Evolutionary conservation across 30 jellyfish, hydroid and myxozoan species (phyloP).

Genomic region (Hydractinia symbiolongicarpus): DNA sequence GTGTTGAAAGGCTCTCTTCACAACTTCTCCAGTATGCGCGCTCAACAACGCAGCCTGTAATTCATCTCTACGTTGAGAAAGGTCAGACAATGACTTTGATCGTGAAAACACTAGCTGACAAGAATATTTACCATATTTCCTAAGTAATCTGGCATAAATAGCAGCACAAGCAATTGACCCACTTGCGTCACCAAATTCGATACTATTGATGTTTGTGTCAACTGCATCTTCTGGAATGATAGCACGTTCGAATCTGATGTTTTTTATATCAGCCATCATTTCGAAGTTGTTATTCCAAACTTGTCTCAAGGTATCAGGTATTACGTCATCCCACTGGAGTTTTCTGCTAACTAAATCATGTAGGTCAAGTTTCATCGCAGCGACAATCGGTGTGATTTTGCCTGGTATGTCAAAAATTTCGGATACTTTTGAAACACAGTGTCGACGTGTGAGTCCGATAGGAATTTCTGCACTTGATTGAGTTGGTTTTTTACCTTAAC

Average conservation of each 20-base stretch:
- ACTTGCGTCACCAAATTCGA: conserved; percentile 15
- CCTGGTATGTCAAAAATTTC: conserved; percentile 28
- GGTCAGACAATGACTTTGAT: conserved; percentile 6
- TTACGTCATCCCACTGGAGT: conserved; percentile 26
- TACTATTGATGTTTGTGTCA: background rate
- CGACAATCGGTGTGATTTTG: conserved; percentile 22
- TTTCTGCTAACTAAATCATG: conserved; percentile 11
- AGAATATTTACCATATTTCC: background rate
- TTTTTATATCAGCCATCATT: conserved; percentile 24
- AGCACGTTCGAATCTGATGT: background rate
- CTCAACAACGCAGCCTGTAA: conserved; percentile 9
- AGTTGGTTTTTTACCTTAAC: background rate
- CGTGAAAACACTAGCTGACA: conserved; percentile 18
- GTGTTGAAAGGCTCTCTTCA: conserved; percentile 6
- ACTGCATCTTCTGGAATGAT: conserved; percentile 23
- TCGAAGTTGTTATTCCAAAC: conserved; percentile 20
- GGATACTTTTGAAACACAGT: conserved; percentile 35
- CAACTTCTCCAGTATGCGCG: conserved; percentile 38
- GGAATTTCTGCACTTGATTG: background rate
- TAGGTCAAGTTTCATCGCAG: conserved; percentile 17
- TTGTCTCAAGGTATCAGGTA: conserved; percentile 19
- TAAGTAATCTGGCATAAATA: conserved; percentile 18
- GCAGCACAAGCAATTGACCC: conserved; percentile 21
- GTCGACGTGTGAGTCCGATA: conserved; percentile 10
- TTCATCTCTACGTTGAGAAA: conserved; percentile 29